Percentiles rank a stretch among this genome's conserved stretches.
These are phyloP conservation scores for Uropetala carovei DNA, from an alignment of 2,888 invertebrate species.

Conservation along the genomic window DNA sequence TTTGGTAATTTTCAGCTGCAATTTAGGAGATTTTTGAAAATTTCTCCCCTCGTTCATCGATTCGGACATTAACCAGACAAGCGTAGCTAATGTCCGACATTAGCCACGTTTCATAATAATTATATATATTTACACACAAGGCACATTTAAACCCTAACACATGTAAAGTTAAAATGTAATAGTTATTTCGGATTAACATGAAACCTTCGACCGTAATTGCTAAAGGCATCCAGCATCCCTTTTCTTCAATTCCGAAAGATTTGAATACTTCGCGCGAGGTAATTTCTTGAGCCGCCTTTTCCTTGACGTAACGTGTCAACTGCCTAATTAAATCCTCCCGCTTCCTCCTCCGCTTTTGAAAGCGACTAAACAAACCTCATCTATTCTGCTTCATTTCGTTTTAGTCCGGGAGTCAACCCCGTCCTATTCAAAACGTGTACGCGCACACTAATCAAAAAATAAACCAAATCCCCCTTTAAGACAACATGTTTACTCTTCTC, in stretches of 20 bases:
- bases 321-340: conserved; percentile 28
- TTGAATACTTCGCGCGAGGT: not conserved
- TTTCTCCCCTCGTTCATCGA: too few species aligned
- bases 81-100: too few species aligned
- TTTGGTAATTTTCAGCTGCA: too few species aligned
- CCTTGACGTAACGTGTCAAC: not conserved
- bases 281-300: conserved; percentile 2
- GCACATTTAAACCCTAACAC: not conserved
- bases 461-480: not conserved
- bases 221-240: conserved; percentile 1
- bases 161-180: not conserved
- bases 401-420: not conserved
- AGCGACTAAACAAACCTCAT: conserved; percentile 10
- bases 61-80: too few species aligned
- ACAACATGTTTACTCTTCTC: conserved; percentile 24
- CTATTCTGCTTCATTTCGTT: not conserved
- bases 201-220: not conserved
- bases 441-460: conserved; percentile 15
- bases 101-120: too few species aligned
- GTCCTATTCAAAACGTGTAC: not conserved
- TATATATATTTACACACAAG: not conserved
- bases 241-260: not conserved
- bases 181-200: not conserved
- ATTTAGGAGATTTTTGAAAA: too few species aligned
- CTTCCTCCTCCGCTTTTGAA: not conserved